These are phyloP conservation scores for Siderastrea radians DNA, from an alignment of 92 coral and sea anemone genomes.

Conservation along the genomic window DNA sequence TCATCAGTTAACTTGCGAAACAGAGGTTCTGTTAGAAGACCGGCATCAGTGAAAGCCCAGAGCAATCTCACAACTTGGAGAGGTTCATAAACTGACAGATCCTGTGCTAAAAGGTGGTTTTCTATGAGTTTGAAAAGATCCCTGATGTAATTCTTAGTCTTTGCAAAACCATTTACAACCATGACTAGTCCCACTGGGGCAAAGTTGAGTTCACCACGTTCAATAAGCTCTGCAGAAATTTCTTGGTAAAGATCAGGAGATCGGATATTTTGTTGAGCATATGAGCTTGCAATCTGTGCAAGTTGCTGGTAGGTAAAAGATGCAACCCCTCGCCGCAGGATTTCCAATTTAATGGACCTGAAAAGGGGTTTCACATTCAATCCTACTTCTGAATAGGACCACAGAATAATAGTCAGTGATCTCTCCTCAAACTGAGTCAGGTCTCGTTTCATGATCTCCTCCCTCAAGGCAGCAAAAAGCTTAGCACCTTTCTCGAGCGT, in stretches of 20 bases:
- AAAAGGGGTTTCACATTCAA: slow-evolving; percentile 75
- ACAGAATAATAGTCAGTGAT: slow-evolving; percentile 67
- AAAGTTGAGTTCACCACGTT: slow-evolving; percentile 41
- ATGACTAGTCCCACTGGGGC: slow-evolving; percentile 75
- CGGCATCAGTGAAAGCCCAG: slow-evolving; percentile 78
- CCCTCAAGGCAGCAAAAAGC: slow-evolving; percentile 73
- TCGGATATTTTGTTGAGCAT: slow-evolving; percentile 71
- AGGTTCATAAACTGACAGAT: slow-evolving; percentile 59
- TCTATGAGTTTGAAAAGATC: slow-evolving; percentile 67
- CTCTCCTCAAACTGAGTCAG: slow-evolving; percentile 67
- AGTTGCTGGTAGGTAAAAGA: slow-evolving; percentile 66
- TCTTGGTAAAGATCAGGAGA: slow-evolving; percentile 83
- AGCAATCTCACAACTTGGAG: slow-evolving; percentile 67
- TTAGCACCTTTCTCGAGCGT: slow-evolving; percentile 72
- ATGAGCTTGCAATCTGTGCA: slow-evolving; percentile 82
- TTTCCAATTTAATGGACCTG: slow-evolving; percentile 69
- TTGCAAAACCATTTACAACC: slow-evolving; percentile 78
- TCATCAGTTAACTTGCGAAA: slow-evolving; percentile 59
- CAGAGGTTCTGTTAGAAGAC: slow-evolving; percentile 47
- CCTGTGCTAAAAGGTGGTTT: slow-evolving; percentile 24
- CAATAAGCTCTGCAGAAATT: slow-evolving; percentile 64
- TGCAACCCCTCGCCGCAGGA: slow-evolving; percentile 65
- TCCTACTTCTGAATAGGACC: slow-evolving; percentile 83
- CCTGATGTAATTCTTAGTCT: slow-evolving; percentile 69
- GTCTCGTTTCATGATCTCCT: slow-evolving; percentile 71